phyloP scores from a whole-genome alignment of 2,888 invertebrate genomes.

The Chrysodeixis includens region DNA sequence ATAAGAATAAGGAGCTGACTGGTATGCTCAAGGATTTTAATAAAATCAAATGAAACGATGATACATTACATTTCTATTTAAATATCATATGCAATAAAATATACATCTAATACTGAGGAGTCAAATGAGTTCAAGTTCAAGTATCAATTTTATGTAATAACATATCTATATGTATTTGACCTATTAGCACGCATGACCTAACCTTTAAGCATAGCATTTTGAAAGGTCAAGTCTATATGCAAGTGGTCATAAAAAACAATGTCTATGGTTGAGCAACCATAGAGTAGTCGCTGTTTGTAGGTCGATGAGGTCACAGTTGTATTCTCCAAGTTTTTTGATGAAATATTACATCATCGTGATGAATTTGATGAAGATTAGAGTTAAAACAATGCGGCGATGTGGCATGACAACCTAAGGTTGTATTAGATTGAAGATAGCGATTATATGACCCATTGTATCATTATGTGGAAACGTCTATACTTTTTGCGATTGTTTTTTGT shows the following conservation, averaged over 20 bases:
- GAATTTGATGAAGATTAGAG: conserved; percentile 3
- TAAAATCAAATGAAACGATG: no score
- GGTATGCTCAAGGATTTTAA: no score
- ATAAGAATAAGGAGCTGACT: no score
- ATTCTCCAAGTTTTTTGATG: neutral
- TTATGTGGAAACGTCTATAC: neutral
- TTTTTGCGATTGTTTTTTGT: conserved; percentile 2
- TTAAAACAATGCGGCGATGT: conserved; percentile 6
- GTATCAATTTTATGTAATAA: neutral
- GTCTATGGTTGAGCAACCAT: conserved; percentile 6
- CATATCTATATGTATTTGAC: neutral
- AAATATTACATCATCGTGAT: neutral
- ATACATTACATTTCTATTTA: no score
- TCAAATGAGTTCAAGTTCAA: conserved; percentile 1
- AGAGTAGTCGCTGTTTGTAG: neutral
- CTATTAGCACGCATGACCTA: neutral
- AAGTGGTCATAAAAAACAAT: conserved; percentile 3
- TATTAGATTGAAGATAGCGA: neutral
- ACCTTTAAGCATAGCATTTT: conserved; percentile 1
- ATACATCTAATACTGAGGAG: neutral
- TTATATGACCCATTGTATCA: conserved; percentile 5
- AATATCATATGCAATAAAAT: conserved; percentile 3
- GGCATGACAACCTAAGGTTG: neutral
- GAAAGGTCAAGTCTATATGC: neutral
- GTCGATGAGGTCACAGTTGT: conserved; percentile 1